phyloP scores from a whole-genome alignment of 2,888 invertebrate species.

The Myathropa florea region DNA sequence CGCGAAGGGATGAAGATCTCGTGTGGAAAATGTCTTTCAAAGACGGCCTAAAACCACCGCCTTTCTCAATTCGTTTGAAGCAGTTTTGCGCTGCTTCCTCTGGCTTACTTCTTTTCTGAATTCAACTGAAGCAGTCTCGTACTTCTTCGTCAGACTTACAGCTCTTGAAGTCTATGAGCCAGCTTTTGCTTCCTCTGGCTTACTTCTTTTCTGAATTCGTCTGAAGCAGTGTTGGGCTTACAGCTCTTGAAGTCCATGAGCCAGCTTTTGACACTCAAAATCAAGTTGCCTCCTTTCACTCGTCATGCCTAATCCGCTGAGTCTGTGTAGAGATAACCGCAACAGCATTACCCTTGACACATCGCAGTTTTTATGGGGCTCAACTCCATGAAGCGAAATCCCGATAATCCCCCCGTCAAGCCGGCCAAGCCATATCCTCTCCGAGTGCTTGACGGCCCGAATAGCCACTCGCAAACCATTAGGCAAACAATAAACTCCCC shows the following conservation, averaged over 20 bases:
- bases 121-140: too few species aligned
- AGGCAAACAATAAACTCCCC: constrained; percentile 24
- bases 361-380: neutral
- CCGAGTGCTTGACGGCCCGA: neutral
- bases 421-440: neutral
- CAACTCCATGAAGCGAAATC: neutral
- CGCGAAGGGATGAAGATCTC: too few species aligned
- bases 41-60: too few species aligned
- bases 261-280: neutral
- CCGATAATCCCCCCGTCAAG: constrained; percentile 19
- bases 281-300: neutral
- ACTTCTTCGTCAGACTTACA: neutral
- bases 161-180: too few species aligned
- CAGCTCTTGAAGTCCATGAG: neutral
- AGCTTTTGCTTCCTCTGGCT: too few species aligned
- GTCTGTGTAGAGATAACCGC: neutral
- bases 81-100: too few species aligned
- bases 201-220: too few species aligned
- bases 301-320: neutral
- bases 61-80: too few species aligned
- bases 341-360: neutral
- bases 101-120: too few species aligned
- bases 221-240: neutral
- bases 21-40: too few species aligned
- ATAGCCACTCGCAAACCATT: constrained; percentile 17